Base-by-base conservation (phyloP, 2,888 invertebrate genomes). In the Rhamnusium bicolor region DNA sequence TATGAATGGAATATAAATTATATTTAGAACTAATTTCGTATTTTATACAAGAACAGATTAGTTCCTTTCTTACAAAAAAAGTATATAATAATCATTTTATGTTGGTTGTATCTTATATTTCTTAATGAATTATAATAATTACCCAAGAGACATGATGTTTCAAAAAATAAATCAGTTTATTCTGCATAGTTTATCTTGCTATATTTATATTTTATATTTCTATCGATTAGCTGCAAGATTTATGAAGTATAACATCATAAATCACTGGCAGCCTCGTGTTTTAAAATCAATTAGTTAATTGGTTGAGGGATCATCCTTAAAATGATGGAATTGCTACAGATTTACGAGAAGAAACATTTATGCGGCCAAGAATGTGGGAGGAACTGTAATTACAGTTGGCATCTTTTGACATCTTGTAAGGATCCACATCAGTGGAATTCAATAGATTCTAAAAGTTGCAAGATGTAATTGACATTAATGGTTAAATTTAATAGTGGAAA, bases 271-370 rank as follows among this genome's bases (percentile, higher is more conserved):
- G 29, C 21, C 53, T 51, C 54, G 49, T n/a, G 29, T 71, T 71
- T 65, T 71, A 65, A 67, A 71, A 71, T 71, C 70, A 63, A 71
- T 71, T 71, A 71, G 70, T 54, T 71, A 70, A 70, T 71, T 71
- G 70, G 62, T n/a, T 24, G 5, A 8, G 21, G 21, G 21, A 18
- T 67, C 66, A 56, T 67, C 66, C 56, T 54, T 40, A 56, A 67
- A 67, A 67, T 67, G 40, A 67, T 16, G 56, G 46, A 8, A 40
- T 46, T 40, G 8, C 24, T 2, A 21, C 18, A 27, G 32, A 16
- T 58, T 32, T 18, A 58, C 58, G n/a, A 58, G 58, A 27, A 19
- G 27, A 14, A 24, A 19, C 58, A 5, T 29, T 29, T 58, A n/a
- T 18, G 40, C n/a, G 24, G 27, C 56, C 16, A 40, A 40, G n/a